A percentile compares a stretch with the other conserved stretches of the same genome.
phyloP scores from a whole-genome alignment of 1,140 invertebrate species.

The Lordiphosa mommai region DNA sequence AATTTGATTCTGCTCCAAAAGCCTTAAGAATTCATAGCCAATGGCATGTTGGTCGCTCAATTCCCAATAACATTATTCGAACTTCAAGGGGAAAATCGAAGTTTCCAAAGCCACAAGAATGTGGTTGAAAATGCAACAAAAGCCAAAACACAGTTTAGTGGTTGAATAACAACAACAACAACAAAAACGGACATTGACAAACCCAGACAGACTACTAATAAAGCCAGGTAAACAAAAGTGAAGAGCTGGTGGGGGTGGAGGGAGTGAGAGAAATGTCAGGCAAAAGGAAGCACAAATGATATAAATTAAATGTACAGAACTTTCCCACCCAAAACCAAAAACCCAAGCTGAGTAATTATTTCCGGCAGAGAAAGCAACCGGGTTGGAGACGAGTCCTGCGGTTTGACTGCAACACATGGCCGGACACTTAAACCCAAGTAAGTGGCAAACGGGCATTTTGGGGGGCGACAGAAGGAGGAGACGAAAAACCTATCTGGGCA shows the following conservation, averaged over 20 bases:
- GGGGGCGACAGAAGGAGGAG: constrained; percentile 11
- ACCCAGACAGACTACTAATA: constrained; percentile 58
- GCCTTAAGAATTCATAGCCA: too few species aligned
- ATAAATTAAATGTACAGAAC: constrained; percentile 69
- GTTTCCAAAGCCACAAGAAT: constrained; percentile 55
- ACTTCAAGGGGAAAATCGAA: constrained; percentile 65
- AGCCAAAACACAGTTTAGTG: constrained; percentile 75
- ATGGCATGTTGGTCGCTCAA: background rate
- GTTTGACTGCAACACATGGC: constrained; percentile 73
- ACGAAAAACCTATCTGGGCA: constrained; percentile 68
- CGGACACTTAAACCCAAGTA: constrained; percentile 67
- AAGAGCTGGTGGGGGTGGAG: background rate
- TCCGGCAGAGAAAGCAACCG: constrained; percentile 48
- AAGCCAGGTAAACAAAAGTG: constrained; percentile 66
- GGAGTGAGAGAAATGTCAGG: constrained; percentile 32
- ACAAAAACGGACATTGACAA: constrained; percentile 22
- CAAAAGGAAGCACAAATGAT: constrained; percentile 74
- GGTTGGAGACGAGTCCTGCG: constrained; percentile 39
- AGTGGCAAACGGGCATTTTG: constrained; percentile 35
- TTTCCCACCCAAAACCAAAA: constrained; percentile 37
- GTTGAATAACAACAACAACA: constrained; percentile 60
- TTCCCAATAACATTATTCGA: constrained; percentile 58
- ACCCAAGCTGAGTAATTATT: constrained; percentile 73
- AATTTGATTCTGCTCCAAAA: too few species aligned
- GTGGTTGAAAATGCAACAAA: constrained; percentile 63